phyloP scores from a whole-genome alignment of 2,888 invertebrate genomes.

The Cybosia mesomella region DNA sequence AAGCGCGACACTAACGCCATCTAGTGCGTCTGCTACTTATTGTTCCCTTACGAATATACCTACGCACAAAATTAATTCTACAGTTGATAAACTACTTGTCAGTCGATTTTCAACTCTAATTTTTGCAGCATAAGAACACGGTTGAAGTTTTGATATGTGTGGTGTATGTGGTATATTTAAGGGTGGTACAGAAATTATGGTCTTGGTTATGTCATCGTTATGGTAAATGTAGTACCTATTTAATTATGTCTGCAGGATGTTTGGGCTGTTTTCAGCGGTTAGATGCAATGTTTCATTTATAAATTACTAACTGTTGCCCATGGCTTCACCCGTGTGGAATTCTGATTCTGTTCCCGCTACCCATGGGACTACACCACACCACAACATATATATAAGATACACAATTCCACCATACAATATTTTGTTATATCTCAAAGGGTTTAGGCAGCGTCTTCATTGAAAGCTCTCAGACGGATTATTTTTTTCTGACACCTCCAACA shows the following conservation, averaged over 20 bases:
- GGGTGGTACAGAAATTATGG: slow-evolving; percentile 70
- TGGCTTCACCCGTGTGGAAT: too few relatives aligned
- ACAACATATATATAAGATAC: too few relatives aligned
- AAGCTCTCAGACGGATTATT: too few relatives aligned
- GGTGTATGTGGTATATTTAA: slow-evolving; percentile 45
- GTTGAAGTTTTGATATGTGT: not conserved
- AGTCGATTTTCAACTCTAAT: slow-evolving; percentile 44
- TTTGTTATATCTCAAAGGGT: too few relatives aligned
- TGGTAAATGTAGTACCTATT: slow-evolving; percentile 71
- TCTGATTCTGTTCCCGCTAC: too few relatives aligned
- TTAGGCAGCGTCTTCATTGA: too few relatives aligned
- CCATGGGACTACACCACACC: too few relatives aligned
- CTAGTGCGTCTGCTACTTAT: slow-evolving; percentile 78
- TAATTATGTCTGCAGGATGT: slow-evolving; percentile 70
- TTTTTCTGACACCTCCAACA: too few relatives aligned
- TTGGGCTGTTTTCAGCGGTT: slow-evolving; percentile 25
- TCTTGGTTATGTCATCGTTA: slow-evolving; percentile 74
- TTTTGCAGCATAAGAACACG: not conserved
- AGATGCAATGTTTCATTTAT: not conserved
- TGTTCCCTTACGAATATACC: slow-evolving; percentile 72
- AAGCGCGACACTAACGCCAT: slow-evolving; percentile 66
- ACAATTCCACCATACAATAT: too few relatives aligned
- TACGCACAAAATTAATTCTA: slow-evolving; percentile 45
- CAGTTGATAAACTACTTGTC: slow-evolving; percentile 7
- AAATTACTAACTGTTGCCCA: too few relatives aligned